These are phyloP conservation scores for Emberiza fucata DNA, from an alignment of 2,113 vertebrate genomes.

Conservation along the genomic window DNA sequence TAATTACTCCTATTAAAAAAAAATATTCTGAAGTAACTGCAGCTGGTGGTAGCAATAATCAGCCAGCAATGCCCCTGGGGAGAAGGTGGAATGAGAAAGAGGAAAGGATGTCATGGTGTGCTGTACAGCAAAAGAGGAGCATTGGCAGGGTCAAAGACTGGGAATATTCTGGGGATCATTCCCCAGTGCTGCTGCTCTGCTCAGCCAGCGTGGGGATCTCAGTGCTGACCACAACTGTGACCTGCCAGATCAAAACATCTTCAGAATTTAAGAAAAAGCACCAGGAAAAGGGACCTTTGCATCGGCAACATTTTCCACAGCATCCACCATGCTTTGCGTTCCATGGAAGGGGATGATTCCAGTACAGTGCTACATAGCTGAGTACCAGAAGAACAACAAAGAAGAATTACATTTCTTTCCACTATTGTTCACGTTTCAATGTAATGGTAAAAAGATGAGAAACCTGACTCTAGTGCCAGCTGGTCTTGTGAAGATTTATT, in stretches of 20 bases:
- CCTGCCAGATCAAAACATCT: not conserved
- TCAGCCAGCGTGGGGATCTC: not conserved
- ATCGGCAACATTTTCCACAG: not conserved
- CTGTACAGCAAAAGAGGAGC: not conserved
- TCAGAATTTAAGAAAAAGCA: slow-evolving; percentile 14
- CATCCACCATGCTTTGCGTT: not conserved
- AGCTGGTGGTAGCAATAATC: not conserved
- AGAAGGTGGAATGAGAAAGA: not conserved
- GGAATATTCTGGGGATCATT: not conserved
- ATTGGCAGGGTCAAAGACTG: not conserved
- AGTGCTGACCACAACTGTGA: not conserved
- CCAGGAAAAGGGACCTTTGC: not conserved
- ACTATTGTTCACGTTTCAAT: slow-evolving; percentile 33
- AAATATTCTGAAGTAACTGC: not conserved
- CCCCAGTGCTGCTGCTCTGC: not conserved
- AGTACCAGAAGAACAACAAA: not conserved
- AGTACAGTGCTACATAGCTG: not conserved
- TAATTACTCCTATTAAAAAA: not conserved
- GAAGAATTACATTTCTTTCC: slow-evolving; percentile 38
- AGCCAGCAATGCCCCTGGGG: not conserved
- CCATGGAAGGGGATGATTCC: slow-evolving; percentile 2
- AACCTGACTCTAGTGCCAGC: not conserved
- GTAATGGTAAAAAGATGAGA: slow-evolving; percentile 57
- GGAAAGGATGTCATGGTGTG: not conserved
- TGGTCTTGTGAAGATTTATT: slow-evolving; percentile 60